phyloP scores from a whole-genome alignment of 2,113 vertebrate species.

The Dipodomys spectabilis region DNA sequence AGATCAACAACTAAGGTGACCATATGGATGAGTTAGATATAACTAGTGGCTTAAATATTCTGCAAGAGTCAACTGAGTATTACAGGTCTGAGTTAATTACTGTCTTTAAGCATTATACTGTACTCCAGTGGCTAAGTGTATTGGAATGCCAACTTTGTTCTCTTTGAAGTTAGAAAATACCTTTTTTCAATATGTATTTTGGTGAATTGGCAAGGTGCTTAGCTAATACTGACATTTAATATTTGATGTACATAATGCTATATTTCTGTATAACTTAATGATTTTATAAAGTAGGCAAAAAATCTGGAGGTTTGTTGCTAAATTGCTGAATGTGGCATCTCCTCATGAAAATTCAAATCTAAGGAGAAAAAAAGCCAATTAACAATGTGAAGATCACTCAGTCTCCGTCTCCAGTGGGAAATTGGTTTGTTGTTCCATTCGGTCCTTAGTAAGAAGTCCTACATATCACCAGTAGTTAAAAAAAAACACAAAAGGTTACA shows the following conservation, averaged over 20 bases:
- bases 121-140: background rate
- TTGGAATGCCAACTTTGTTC: conserved; percentile 31
- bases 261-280: background rate
- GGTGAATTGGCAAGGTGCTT: background rate
- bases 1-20: conserved; percentile 41
- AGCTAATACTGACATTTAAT: conserved; percentile 28
- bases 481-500: background rate
- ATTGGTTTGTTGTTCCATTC: conserved; percentile 5
- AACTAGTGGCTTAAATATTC: conserved; percentile 50
- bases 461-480: conserved; percentile 29
- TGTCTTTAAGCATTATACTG: background rate
- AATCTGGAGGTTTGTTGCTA: conserved; percentile 3
- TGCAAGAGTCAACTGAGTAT: background rate
- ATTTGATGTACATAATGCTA: background rate
- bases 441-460: background rate
- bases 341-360: conserved; percentile 15
- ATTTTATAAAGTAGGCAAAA: conserved; percentile 42
- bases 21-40: conserved; percentile 20
- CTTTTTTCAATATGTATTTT: background rate
- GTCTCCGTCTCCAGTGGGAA: conserved; percentile 17
- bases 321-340: background rate
- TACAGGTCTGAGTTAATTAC: conserved; percentile 38
- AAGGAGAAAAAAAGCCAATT: conserved; percentile 27
- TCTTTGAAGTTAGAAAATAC: conserved; percentile 30
- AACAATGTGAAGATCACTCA: conserved; percentile 29